A percentile compares a stretch with the other conserved stretches of the same genome.
phyloP scores from a whole-genome alignment of 2,888 invertebrate genomes.

The Isoperla grammatica region DNA sequence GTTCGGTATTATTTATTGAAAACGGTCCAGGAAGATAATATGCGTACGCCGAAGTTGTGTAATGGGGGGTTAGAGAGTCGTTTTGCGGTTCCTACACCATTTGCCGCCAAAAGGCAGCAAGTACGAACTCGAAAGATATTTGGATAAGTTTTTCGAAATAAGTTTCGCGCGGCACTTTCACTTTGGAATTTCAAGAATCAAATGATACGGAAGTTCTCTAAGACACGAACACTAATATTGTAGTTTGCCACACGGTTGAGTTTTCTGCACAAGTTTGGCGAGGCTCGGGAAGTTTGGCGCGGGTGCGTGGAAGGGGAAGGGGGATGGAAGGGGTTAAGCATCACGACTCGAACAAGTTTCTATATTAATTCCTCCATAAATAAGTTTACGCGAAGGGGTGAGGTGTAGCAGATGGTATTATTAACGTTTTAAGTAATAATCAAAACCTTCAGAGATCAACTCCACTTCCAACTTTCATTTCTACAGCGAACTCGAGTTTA shows the following conservation, averaged over 20 bases:
- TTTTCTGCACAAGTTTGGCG: conserved; percentile 7
- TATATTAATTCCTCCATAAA: conserved; percentile 19
- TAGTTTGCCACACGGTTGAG: conserved; percentile 6
- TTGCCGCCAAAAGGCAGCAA: too few relatives aligned
- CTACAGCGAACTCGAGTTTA: too few relatives aligned
- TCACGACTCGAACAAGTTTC: conserved; percentile 10
- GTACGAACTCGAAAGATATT: not conserved
- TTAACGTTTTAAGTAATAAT: conserved; percentile 20
- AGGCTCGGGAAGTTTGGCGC: not conserved
- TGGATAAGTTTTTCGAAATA: not conserved
- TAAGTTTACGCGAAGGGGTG: conserved; percentile 10
- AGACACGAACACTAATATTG: conserved; percentile 15
- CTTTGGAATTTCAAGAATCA: not conserved
- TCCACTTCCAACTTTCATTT: conserved; percentile 2
- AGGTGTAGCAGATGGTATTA: conserved; percentile 22
- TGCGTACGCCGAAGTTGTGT: too few relatives aligned
- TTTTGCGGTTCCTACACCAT: too few relatives aligned
- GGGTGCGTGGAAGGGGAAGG: conserved; percentile 1
- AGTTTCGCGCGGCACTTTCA: conserved; percentile 1
- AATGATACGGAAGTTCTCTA: conserved; percentile 8
- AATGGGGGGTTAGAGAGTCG: too few relatives aligned
- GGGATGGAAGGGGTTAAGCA: conserved; percentile 7
- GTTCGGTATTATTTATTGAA: too few relatives aligned
- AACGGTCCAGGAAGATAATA: too few relatives aligned
- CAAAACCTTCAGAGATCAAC: conserved; percentile 10